Evolutionary conservation across 2,113 vertebrate species (phyloP), one percentile per base, ranked within the genome.

Genomic region (Apteryx owenii): DNA sequence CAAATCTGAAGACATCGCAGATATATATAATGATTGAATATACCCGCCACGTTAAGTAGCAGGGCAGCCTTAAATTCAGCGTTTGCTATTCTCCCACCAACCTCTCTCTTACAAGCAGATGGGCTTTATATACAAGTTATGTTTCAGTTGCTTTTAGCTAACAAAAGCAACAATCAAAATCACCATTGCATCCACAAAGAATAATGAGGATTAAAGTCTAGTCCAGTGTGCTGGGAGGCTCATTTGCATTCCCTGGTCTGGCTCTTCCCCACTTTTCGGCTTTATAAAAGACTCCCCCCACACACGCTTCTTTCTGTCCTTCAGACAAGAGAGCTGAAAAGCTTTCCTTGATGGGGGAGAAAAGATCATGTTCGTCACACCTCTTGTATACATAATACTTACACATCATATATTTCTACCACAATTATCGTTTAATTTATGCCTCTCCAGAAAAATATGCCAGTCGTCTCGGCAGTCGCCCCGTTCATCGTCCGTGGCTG

Each of bases 201-300:
- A 83, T 81, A 94, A 90, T 68, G 89, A 93, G 76, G 96, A 93
- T 91, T 94, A 95, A 42, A 89, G 50, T 51, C 62, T 82, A 0
- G 1, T 60, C 89, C 81, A 78, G 31, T 23, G 16, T 80, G 79
- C 48, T 0, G 7, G 78, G 40, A 89, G 36, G 69, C 79, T 96
- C 54, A 83, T 96, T 96, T 96, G 84, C 91, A 88, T 96, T 90
- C 29, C 60, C 50, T 51, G 48, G 58, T 90, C 85, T 88, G 78
- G 62, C 10, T 8, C 16, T 44, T 89, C 58, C 61, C 31, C 65
- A 10, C 71, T 88, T 91, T 91, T 38, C 46, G 31, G 25, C 66
- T 38, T 72, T 65, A 33, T 92, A 19, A 93, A 91, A 95, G 54
- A 61, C 71, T 14, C 22, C 12, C 46, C 61, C 48, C 56, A 22